phyloP scores from a whole-genome alignment of 2,888 invertebrate genomes.

The Julus scanicus region DNA sequence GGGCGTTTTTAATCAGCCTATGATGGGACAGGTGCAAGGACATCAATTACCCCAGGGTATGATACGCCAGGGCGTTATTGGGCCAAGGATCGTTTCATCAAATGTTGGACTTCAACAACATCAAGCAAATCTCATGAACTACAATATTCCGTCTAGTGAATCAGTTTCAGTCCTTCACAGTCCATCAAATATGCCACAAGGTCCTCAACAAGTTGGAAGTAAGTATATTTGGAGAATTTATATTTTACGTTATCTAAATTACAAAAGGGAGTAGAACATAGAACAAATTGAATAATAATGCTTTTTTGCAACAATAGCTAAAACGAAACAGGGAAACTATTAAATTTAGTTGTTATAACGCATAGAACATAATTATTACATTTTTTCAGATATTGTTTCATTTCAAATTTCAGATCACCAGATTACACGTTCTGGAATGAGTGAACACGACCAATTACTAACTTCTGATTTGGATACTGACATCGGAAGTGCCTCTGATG shows the following conservation, averaged over 20 bases:
- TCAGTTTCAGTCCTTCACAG: background rate
- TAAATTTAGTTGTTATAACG: too few relatives aligned
- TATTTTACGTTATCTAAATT: too few relatives aligned
- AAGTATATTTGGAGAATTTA: background rate
- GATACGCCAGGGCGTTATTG: slow-evolving; percentile 25
- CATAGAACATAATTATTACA: background rate
- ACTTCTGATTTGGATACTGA: slow-evolving; percentile 48
- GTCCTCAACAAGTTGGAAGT: slow-evolving; percentile 25
- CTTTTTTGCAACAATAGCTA: too few relatives aligned
- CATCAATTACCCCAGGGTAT: slow-evolving; percentile 10
- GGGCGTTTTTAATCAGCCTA: slow-evolving; percentile 53
- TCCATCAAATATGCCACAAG: background rate
- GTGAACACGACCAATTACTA: slow-evolving; percentile 39
- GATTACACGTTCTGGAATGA: background rate
- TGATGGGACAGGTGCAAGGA: slow-evolving; percentile 43
- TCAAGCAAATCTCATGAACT: slow-evolving; percentile 2
- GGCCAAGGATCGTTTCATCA: background rate
- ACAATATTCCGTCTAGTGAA: background rate
- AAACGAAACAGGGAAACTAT: too few relatives aligned
- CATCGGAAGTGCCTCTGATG: background rate
- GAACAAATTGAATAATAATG: too few relatives aligned
- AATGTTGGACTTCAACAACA: background rate
- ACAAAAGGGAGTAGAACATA: too few relatives aligned
- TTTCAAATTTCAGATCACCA: background rate
- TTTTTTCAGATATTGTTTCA: background rate